phyloP scores from a whole-genome alignment of 1,140 invertebrate species.

The Meloidogyne hapla region DNA sequence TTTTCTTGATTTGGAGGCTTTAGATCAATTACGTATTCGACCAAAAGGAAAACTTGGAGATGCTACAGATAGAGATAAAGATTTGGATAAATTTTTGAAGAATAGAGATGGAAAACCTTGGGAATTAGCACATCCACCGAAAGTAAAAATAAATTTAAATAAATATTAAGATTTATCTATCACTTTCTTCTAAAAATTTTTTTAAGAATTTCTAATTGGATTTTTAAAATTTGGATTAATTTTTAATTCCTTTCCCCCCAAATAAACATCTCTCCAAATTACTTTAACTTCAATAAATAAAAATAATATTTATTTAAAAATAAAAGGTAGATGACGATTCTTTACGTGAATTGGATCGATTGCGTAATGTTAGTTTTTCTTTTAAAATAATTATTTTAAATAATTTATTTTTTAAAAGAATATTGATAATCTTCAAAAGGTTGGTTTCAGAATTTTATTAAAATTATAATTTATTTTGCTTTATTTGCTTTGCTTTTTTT shows the following conservation, averaged over 20 bases:
- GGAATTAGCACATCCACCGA: background rate
- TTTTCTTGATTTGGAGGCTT: conserved; percentile 56
- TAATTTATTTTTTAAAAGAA: conserved; percentile 39
- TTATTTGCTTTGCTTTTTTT: conserved; percentile 30
- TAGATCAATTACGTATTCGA: conserved; percentile 51
- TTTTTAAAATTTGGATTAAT: too few relatives aligned
- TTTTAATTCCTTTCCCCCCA: too few relatives aligned
- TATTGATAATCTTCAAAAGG: conserved; percentile 59
- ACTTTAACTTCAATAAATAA: too few relatives aligned
- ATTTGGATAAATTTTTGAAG: conserved; percentile 57
- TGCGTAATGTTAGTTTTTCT: conserved; percentile 11
- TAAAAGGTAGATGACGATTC: conserved; percentile 12
- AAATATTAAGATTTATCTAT: conserved; percentile 16
- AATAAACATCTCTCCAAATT: too few relatives aligned
- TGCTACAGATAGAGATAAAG: conserved; percentile 50
- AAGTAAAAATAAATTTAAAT: conserved; percentile 6
- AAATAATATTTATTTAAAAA: conserved; percentile 16
- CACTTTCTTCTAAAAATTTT: too few relatives aligned
- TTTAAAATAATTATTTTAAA: background rate
- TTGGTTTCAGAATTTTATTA: conserved; percentile 39
- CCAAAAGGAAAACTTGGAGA: conserved; percentile 18
- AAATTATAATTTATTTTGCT: conserved; percentile 24
- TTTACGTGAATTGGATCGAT: conserved; percentile 24
- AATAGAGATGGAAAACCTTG: conserved; percentile 33
- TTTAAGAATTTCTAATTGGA: too few relatives aligned